Conservation (phyloP, 1,140 invertebrate genomes). For the Trichomalopsis sarcophagae region DNA sequence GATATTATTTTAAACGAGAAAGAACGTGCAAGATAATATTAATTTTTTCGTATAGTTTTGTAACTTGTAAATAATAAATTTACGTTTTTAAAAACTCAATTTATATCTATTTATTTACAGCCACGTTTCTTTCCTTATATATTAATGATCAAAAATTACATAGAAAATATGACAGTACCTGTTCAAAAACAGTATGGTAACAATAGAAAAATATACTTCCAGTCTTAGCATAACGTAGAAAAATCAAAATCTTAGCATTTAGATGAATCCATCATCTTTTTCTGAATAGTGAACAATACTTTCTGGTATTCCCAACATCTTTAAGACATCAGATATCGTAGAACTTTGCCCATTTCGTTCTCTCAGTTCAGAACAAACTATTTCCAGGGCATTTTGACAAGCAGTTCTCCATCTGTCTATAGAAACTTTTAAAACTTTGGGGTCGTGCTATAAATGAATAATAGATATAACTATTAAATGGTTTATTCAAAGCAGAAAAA, state of each 20-base stretch:
- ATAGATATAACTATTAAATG: slow-evolving; percentile 17
- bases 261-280: slow-evolving; percentile 45
- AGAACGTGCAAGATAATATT: slow-evolving; percentile 9
- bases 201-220: neutral
- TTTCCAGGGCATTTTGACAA: slow-evolving; percentile 47
- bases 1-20: slow-evolving; percentile 21
- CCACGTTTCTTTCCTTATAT: slow-evolving; percentile 3
- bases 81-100: slow-evolving; percentile 27
- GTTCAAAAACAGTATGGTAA: neutral
- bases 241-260: neutral
- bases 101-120: slow-evolving; percentile 10
- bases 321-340: slow-evolving; percentile 44
- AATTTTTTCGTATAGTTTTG: slow-evolving; percentile 29
- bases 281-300: slow-evolving; percentile 49
- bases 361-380: slow-evolving; percentile 31
- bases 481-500: neutral
- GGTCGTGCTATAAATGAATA: slow-evolving; percentile 43
- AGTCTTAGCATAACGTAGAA: neutral
- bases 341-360: slow-evolving; percentile 40
- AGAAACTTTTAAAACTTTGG: slow-evolving; percentile 34
- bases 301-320: slow-evolving; percentile 41
- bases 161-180: neutral
- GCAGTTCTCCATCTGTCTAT: slow-evolving; percentile 45
- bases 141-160: neutral
- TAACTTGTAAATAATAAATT: slow-evolving; percentile 51